phyloP scores from a whole-genome alignment of 2,888 invertebrate species.

The Schizotus pectinicornis region DNA sequence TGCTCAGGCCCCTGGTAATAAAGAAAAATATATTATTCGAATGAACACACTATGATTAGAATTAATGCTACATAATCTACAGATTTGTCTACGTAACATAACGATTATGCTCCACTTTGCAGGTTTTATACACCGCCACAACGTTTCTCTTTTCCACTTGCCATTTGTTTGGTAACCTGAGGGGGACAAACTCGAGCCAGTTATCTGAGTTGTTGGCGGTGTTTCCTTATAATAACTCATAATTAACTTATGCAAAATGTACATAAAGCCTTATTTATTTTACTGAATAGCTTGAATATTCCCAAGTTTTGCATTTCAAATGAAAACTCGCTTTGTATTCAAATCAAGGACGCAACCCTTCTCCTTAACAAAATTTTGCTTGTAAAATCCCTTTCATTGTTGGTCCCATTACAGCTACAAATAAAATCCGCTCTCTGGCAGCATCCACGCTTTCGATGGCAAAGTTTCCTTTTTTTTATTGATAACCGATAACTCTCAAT shows the following conservation, averaged over 20 bases:
- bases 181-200: constrained; percentile 6
- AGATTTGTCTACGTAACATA: constrained; percentile 43
- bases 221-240: constrained; percentile 48
- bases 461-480: no score
- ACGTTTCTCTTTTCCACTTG: constrained; percentile 17
- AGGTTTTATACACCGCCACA: background rate
- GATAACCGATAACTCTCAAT: no score
- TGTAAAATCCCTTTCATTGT: constrained; percentile 18
- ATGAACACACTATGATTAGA: constrained; percentile 5
- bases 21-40: background rate
- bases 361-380: constrained; percentile 22
- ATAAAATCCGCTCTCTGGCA: background rate
- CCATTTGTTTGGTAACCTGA: constrained; percentile 10
- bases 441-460: background rate
- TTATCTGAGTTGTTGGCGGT: constrained; percentile 28
- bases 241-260: constrained; percentile 53
- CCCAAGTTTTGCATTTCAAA: constrained; percentile 39
- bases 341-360: constrained; percentile 33
- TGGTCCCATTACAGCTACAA: constrained; percentile 7
- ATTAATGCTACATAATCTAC: constrained; percentile 42
- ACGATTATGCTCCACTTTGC: constrained; percentile 25
- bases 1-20: background rate
- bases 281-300: constrained; percentile 33
- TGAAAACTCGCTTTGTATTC: constrained; percentile 38
- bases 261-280: constrained; percentile 39